These are phyloP conservation scores for Gisinianus flammeolus DNA, from an alignment of 2,888 invertebrate genomes.

Conservation along the genomic window DNA sequence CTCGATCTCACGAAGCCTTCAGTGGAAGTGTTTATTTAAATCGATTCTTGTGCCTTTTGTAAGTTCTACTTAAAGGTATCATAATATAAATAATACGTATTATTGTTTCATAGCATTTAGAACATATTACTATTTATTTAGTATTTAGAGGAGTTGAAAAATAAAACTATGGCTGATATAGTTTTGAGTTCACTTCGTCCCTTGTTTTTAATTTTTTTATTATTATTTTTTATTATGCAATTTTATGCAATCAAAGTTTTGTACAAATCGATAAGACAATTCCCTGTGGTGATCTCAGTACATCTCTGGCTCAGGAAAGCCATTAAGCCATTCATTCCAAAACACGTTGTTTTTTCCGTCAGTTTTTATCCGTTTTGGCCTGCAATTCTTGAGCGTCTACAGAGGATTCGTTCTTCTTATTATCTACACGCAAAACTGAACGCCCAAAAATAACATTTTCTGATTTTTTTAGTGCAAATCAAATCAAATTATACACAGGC, in stretches of 20 bases:
- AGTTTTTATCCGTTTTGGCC: too few relatives aligned
- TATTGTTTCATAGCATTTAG: neutral
- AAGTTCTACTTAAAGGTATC: neutral
- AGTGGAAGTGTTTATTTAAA: constrained; percentile 58
- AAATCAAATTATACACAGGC: too few relatives aligned
- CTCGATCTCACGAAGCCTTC: constrained; percentile 58
- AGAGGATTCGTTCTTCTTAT: too few relatives aligned
- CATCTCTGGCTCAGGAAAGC: neutral
- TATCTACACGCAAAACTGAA: too few relatives aligned
- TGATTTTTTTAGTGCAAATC: too few relatives aligned
- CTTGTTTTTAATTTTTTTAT: neutral
- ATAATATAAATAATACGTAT: neutral
- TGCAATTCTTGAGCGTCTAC: too few relatives aligned
- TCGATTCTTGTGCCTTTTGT: neutral
- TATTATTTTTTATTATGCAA: neutral
- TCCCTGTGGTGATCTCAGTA: constrained; percentile 35
- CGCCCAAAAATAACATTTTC: too few relatives aligned
- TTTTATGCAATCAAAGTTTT: neutral
- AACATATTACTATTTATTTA: neutral
- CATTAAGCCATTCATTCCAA: too few relatives aligned
- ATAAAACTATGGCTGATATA: too few relatives aligned
- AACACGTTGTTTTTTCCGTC: too few relatives aligned
- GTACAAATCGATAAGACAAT: neutral
- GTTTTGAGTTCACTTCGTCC: neutral
- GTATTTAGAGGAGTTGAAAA: neutral